phyloP scores from a whole-genome alignment of 2,113 vertebrate genomes.

The Xyrauchen texanus region DNA sequence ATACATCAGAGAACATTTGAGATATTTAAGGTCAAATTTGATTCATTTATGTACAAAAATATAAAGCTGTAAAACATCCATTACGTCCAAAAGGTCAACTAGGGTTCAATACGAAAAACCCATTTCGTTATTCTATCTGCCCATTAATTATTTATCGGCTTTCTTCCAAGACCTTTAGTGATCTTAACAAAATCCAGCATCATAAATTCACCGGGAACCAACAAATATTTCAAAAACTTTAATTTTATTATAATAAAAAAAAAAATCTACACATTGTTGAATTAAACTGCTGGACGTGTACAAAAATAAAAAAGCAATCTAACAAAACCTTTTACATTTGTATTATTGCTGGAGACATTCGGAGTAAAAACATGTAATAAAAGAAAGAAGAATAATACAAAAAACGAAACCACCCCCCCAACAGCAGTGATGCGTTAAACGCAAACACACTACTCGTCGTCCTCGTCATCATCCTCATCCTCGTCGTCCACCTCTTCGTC shows the following conservation, averaged over 20 bases:
- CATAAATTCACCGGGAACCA: neutral
- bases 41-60: no score
- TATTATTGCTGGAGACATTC: slow-evolving; percentile 14
- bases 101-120: no score
- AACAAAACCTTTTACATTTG: slow-evolving; percentile 14
- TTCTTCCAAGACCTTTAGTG: no score
- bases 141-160: no score
- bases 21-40: no score
- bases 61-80: no score
- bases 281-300: slow-evolving; percentile 7
- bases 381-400: neutral
- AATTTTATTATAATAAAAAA: slow-evolving; percentile 41
- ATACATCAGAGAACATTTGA: no score
- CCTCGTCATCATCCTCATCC: slow-evolving; percentile 66
- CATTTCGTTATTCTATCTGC: no score
- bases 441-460: slow-evolving; percentile 27
- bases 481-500: slow-evolving; percentile 79
- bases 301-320: slow-evolving; percentile 30
- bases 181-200: no score
- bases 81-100: no score
- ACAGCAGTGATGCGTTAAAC: neutral
- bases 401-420: neutral
- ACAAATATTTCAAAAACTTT: neutral
- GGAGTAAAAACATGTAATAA: slow-evolving; percentile 3
- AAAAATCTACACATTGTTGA: slow-evolving; percentile 23